Percentiles rank a stretch among this genome's conserved stretches.
phyloP scores from a whole-genome alignment of 1,140 invertebrate species.

The Sarcophaga peregrina region DNA sequence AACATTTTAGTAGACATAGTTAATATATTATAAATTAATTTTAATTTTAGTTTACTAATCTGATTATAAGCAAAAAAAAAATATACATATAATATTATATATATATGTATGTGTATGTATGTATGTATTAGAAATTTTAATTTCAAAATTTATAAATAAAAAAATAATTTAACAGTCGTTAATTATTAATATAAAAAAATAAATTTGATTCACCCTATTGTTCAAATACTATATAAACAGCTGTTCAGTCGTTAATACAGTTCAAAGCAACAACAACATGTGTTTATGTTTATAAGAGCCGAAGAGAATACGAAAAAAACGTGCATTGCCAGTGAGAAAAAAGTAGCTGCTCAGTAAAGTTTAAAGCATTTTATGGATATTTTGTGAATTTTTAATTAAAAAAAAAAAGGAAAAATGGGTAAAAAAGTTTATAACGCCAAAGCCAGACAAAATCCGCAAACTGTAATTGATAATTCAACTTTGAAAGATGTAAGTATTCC shows the following conservation, averaged over 20 bases:
- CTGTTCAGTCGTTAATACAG: neutral
- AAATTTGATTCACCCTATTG: neutral
- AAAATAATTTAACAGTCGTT: neutral
- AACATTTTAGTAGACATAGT: neutral
- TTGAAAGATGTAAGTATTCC: conserved; percentile 74
- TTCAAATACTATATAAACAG: neutral
- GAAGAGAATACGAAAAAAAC: conserved; percentile 4
- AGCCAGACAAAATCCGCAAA: conserved; percentile 76
- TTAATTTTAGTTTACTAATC: neutral
- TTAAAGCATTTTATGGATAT: neutral
- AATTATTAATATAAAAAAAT: neutral
- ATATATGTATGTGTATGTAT: no score
- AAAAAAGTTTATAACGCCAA: conserved; percentile 82
- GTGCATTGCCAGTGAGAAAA: neutral
- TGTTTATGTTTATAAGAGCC: neutral
- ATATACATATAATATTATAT: neutral
- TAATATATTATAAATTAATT: neutral
- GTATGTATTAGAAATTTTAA: neutral
- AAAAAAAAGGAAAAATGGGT: conserved; percentile 66
- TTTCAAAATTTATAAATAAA: neutral
- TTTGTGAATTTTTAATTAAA: neutral
- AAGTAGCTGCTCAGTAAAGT: neutral
- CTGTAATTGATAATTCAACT: conserved; percentile 76
- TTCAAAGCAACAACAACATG: neutral
- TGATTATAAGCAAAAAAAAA: neutral